Conservation (phyloP, 2,797 vertebrate genomes). For the Coregonus suidteri region DNA sequence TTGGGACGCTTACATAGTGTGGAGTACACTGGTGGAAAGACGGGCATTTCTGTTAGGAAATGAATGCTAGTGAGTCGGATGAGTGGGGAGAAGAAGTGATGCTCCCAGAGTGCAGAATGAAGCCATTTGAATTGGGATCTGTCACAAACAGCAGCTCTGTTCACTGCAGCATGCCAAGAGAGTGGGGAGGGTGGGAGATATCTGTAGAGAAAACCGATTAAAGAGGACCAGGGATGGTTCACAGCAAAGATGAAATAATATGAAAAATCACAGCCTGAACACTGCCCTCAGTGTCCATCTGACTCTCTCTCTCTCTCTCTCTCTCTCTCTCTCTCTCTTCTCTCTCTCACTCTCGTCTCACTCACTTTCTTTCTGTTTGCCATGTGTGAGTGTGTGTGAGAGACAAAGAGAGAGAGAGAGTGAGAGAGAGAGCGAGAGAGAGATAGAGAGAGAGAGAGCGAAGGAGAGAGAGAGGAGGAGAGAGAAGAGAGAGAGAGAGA, state of each 20-base stretch:
- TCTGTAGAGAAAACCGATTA: constrained; percentile 5
- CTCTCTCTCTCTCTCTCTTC: not conserved
- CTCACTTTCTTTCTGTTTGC: constrained; percentile 25
- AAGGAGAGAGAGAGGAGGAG: no score
- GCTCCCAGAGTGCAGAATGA: constrained; percentile 24
- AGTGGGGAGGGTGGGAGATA: constrained; percentile 19
- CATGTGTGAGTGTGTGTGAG: constrained; percentile 18
- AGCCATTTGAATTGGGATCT: constrained; percentile 50
- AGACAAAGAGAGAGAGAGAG: not conserved
- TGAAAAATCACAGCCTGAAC: constrained; percentile 65
- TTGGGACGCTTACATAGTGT: not conserved
- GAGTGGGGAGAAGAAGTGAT: constrained; percentile 16
- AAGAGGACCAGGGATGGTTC: constrained; percentile 26
- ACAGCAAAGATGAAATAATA: constrained; percentile 46
- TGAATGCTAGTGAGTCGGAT: constrained; percentile 6
- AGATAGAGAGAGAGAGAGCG: no score
- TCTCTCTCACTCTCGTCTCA: no score
- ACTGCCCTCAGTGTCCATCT: constrained; percentile 43
- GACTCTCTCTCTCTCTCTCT: no score
- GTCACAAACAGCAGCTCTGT: constrained; percentile 32
- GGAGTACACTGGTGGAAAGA: not conserved
- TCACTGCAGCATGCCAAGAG: constrained; percentile 49
- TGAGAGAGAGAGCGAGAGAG: no score
- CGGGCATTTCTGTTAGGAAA: not conserved
- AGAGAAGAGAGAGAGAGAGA: no score